These are phyloP conservation scores for Ametastegia equiseti DNA, from an alignment of 2,888 invertebrate genomes.

Conservation along the genomic window DNA sequence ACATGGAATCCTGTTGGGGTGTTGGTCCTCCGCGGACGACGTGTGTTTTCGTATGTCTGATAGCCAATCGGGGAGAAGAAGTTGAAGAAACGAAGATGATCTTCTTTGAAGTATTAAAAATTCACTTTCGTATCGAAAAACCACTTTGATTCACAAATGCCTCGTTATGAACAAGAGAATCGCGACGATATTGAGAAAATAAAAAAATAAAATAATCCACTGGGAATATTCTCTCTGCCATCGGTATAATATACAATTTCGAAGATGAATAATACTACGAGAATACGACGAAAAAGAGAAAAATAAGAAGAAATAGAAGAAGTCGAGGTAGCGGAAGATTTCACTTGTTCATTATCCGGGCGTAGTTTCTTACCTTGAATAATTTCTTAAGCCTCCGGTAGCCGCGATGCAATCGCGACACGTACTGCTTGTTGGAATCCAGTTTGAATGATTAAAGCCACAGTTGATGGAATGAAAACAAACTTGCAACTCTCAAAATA, in stretches of 20 bases:
- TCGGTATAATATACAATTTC: background rate
- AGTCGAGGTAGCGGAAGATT: background rate
- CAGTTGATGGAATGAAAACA: conserved; percentile 64
- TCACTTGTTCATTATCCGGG: conserved; percentile 25
- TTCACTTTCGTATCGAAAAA: too few species aligned
- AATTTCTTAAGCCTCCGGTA: conserved; percentile 74
- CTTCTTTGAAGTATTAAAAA: background rate
- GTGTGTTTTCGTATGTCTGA: background rate
- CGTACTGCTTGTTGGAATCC: conserved; percentile 76
- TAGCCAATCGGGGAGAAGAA: background rate
- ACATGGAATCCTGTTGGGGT: conserved; percentile 31
- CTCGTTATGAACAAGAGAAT: too few species aligned
- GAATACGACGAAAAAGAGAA: background rate
- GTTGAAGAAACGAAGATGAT: background rate
- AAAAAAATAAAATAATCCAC: background rate
- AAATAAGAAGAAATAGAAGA: background rate
- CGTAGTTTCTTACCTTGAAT: conserved; percentile 71
- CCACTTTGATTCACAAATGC: too few species aligned
- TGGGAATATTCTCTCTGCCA: background rate
- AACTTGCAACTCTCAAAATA: conserved; percentile 52
- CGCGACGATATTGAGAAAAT: too few species aligned
- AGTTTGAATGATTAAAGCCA: conserved; percentile 75
- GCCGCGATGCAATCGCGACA: conserved; percentile 76
- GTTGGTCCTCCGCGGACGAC: conserved; percentile 20
- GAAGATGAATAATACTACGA: background rate